Conservation (phyloP, 2,797 vertebrate species). For the Argyrosomus regius region DNA sequence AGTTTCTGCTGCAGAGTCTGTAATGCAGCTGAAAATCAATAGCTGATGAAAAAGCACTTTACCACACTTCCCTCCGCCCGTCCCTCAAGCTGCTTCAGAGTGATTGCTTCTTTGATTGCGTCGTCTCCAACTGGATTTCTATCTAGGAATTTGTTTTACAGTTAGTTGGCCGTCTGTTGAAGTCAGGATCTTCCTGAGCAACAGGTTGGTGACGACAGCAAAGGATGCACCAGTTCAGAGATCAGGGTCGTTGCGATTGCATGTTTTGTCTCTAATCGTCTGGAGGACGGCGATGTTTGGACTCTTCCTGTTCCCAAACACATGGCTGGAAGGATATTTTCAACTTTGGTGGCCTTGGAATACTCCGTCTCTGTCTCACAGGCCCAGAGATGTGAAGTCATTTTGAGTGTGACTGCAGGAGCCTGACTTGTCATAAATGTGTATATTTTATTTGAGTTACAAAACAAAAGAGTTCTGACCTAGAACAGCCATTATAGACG, state of each 20-base stretch:
- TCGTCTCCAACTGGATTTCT: slow-evolving; percentile 31
- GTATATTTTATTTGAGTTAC: neutral
- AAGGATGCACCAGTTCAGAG: slow-evolving; percentile 70
- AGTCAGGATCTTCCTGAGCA: slow-evolving; percentile 60
- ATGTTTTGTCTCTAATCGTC: slow-evolving; percentile 51
- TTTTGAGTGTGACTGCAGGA: too few relatives aligned
- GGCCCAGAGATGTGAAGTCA: slow-evolving; percentile 12
- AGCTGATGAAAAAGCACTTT: slow-evolving; percentile 71
- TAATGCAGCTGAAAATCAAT: slow-evolving; percentile 70
- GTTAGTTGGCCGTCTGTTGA: slow-evolving; percentile 38
- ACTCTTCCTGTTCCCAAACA: slow-evolving; percentile 73
- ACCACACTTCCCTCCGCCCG: slow-evolving; percentile 39
- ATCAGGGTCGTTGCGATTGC: slow-evolving; percentile 69
- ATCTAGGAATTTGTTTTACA: slow-evolving; percentile 54
- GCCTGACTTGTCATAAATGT: too few relatives aligned
- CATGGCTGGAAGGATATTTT: slow-evolving; percentile 62
- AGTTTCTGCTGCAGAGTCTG: slow-evolving; percentile 64
- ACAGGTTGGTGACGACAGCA: slow-evolving; percentile 50
- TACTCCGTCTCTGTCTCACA: slow-evolving; percentile 9
- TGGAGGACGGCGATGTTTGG: slow-evolving; percentile 62
- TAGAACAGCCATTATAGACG: too few relatives aligned
- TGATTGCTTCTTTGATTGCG: slow-evolving; percentile 48
- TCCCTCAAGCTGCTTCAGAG: slow-evolving; percentile 34
- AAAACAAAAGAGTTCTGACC: too few relatives aligned
- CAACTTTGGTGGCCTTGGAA: slow-evolving; percentile 49